Percentiles rank a stretch among this genome's conserved stretches.
Conservation (phyloP, 2,113 vertebrate species). For the Aspidoscelis tigris region DNA sequence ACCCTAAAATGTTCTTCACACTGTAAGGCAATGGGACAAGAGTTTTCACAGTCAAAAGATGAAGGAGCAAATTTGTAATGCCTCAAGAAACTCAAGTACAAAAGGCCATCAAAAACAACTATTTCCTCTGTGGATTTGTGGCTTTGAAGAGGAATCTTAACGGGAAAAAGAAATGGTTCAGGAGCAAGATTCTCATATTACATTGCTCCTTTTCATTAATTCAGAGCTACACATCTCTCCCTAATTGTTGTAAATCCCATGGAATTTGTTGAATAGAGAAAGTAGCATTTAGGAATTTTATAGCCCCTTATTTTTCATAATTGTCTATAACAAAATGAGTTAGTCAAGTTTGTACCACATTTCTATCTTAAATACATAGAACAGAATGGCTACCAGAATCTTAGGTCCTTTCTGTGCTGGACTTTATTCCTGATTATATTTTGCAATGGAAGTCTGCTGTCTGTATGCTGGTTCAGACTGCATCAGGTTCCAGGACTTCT, state of each 20-base stretch:
- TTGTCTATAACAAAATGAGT: background rate
- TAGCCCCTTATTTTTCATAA: background rate
- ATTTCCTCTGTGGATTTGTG: background rate
- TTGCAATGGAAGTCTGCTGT: too few relatives aligned
- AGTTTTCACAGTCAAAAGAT: background rate
- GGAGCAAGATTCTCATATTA: background rate
- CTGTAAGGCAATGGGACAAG: fast-evolving
- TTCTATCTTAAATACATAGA: background rate
- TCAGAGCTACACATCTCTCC: background rate
- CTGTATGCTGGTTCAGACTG: too few relatives aligned
- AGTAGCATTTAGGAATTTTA: background rate
- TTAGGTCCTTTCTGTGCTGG: background rate
- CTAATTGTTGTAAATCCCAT: background rate
- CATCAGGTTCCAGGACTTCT: too few relatives aligned
- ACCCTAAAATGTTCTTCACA: background rate
- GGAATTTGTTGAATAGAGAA: background rate
- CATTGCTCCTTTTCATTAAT: background rate
- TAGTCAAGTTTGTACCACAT: background rate
- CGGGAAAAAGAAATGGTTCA: background rate
- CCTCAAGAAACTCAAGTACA: background rate
- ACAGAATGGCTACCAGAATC: background rate
- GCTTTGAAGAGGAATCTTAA: background rate
- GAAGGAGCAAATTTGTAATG: fast-evolving
- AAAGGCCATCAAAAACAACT: fast-evolving
- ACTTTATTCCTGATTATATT: too few relatives aligned